Evolutionary conservation across 1,140 invertebrate genomes (phyloP), one percentile per base, ranked within the genome.

Genomic region (Micrasema longulum): DNA sequence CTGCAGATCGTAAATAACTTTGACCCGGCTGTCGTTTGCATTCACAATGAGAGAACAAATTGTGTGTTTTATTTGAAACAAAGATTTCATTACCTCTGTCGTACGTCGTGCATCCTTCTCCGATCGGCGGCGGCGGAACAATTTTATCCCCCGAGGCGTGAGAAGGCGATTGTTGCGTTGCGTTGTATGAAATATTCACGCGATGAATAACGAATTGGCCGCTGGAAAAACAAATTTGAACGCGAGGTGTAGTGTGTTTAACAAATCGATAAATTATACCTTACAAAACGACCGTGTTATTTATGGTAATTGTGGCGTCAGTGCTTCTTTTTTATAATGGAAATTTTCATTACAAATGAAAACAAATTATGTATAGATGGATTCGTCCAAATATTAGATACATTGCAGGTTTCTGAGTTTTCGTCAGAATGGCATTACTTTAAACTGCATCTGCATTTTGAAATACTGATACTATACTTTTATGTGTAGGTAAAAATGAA

Each of bases 231-330:
- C 47, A 52, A 66, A 66, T 66, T 66, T 38, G 16, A 66, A 52
- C 38, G 45, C 64, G 45, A 64, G 41, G 60, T 64, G 35, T 60
- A 20, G 55, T 64, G 41, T 62, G 67, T 47, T 69, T 35, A 60
- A 60, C 53, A 69, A 69, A 69, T 69, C 67, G 53, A 69, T 60
- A 69, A 69, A 69, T 69, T 69, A 60, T 69, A 35, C 64, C 48
- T 66, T 52, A 52, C 45, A 52, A 52, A 66, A 52, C 64, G 26
- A 66, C 64, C 48, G 18, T 66, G 64, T 66, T 66, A 53, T 66
- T 66, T 66, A 66, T 66, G 64, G 48, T 66, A 66, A 66, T 66
- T 53, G 11, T n/a, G 35, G 23, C 47, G 35, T 52, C 48, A 66
- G 38, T 7, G 18, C 31, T 36, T 18, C 16, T 36, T 36, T 38